Percentiles rank a stretch among this genome's conserved stretches.
These are phyloP conservation scores for Nineta flava DNA, from an alignment of 2,888 invertebrate species.

Conservation along the genomic window DNA sequence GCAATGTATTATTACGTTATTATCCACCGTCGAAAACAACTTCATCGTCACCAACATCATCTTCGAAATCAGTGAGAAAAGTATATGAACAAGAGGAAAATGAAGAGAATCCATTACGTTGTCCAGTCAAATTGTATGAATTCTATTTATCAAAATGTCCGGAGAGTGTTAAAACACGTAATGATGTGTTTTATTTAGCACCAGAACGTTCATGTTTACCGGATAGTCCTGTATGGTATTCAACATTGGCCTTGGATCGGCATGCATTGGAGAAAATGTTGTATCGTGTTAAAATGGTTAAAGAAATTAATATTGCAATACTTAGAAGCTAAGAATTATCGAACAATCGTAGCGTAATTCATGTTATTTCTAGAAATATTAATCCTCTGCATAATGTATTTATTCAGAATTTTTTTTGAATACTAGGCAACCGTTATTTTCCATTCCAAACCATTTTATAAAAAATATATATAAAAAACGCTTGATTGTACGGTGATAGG, in stretches of 20 bases:
- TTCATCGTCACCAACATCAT: conserved; percentile 34
- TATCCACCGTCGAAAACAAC: conserved; percentile 47
- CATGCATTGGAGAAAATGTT: conserved; percentile 81
- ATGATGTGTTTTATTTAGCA: conserved; percentile 84
- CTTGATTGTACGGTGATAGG: no score
- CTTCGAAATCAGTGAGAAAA: conserved; percentile 53
- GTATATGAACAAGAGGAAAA: conserved; percentile 90
- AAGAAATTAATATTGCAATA: conserved; percentile 74
- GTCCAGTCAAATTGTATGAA: conserved; percentile 91
- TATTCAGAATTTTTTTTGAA: no score
- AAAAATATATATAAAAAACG: no score
- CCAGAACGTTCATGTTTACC: conserved; percentile 90
- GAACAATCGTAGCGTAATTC: no score
- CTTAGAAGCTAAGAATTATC: conserved; percentile 47
- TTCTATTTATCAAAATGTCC: conserved; percentile 96
- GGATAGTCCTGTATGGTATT: conserved; percentile 94
- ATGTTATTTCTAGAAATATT: no score
- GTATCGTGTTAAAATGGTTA: conserved; percentile 83
- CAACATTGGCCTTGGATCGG: conserved; percentile 66
- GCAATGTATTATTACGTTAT: conserved; percentile 72
- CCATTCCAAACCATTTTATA: no score
- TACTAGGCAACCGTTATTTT: no score
- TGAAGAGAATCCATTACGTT: conserved; percentile 78
- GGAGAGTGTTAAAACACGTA: conserved; percentile 82
- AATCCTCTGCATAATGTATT: no score